Conservation (phyloP, 1,140 invertebrate genomes). For the Acromyrmex heyeri region DNA sequence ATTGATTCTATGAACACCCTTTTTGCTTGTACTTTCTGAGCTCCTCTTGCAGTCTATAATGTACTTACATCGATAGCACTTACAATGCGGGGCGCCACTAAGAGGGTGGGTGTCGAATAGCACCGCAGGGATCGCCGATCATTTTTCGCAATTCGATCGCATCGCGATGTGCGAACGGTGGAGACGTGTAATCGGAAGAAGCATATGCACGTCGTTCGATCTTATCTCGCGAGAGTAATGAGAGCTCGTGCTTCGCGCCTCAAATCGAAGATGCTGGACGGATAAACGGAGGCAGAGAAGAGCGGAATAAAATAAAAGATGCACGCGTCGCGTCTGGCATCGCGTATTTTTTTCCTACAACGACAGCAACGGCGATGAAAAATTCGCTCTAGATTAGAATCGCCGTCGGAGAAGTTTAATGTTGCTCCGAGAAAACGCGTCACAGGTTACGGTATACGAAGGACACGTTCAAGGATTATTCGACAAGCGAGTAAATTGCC, state of each 20-base stretch:
- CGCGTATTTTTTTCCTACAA: conserved; percentile 1
- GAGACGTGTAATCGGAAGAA: conserved; percentile 48
- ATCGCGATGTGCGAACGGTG: not conserved
- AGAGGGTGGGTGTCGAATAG: conserved; percentile 11
- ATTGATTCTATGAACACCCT: not conserved
- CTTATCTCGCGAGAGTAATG: conserved; percentile 61
- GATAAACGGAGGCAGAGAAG: conserved; percentile 25
- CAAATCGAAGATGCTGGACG: conserved; percentile 28
- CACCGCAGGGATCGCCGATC: conserved; percentile 31
- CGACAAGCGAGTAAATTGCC: conserved; percentile 37
- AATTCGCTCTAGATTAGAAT: conserved; percentile 47
- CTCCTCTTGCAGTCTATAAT: not conserved
- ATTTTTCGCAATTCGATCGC: conserved; percentile 34
- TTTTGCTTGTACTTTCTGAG: not conserved
- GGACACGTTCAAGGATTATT: conserved; percentile 22
- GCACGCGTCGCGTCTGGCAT: not conserved
- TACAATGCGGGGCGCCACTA: conserved; percentile 3
- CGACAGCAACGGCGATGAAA: conserved; percentile 4
- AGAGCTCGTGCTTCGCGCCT: conserved; percentile 28
- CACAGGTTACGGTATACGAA: not conserved
- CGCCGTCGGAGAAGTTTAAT: conserved; percentile 26
- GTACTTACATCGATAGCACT: conserved; percentile 10
- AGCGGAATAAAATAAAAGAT: not conserved
- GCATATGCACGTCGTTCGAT: conserved; percentile 17
- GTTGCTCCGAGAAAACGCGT: conserved; percentile 18